Conservation (phyloP, 2,888 invertebrate genomes). For the Microctonus hyperodae region DNA sequence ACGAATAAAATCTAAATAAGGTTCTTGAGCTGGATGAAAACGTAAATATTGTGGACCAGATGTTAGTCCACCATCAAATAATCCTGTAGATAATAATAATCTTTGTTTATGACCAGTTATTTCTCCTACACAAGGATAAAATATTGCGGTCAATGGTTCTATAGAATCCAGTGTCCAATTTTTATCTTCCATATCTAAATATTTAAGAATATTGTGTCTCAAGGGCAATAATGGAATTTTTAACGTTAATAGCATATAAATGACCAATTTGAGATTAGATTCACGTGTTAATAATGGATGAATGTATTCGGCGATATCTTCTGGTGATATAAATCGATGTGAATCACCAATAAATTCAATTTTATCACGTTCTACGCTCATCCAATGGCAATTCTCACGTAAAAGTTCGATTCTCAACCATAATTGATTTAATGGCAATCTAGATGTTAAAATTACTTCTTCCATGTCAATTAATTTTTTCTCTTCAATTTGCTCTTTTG, state of each 20-base stretch:
- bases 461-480: slow-evolving; percentile 68
- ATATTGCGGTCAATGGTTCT: slow-evolving; percentile 54
- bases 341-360: slow-evolving; percentile 68
- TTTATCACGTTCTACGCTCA: slow-evolving; percentile 65
- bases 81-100: slow-evolving; percentile 45
- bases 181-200: slow-evolving; percentile 47
- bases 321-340: slow-evolving; percentile 71
- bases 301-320: slow-evolving; percentile 73
- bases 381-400: slow-evolving; percentile 76
- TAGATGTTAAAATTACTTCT: slow-evolving; percentile 69
- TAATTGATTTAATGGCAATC: slow-evolving; percentile 75
- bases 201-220: slow-evolving; percentile 50
- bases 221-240: slow-evolving; percentile 70
- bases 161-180: slow-evolving; percentile 54
- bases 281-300: slow-evolving; percentile 70
- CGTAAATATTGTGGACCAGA: slow-evolving; percentile 70
- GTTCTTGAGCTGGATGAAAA: slow-evolving; percentile 69
- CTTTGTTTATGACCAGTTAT: slow-evolving; percentile 45
- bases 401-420: slow-evolving; percentile 80
- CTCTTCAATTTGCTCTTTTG: slow-evolving; percentile 60
- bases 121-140: slow-evolving; percentile 52
- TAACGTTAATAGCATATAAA: slow-evolving; percentile 67
- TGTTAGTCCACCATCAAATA: slow-evolving; percentile 62
- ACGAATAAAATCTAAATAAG: slow-evolving; percentile 67
- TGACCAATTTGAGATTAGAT: slow-evolving; percentile 69